Evolutionary conservation across 2,888 invertebrate species (phyloP), one percentile per base, ranked within the genome.

Genomic region (Drosophila paracracens): DNA sequence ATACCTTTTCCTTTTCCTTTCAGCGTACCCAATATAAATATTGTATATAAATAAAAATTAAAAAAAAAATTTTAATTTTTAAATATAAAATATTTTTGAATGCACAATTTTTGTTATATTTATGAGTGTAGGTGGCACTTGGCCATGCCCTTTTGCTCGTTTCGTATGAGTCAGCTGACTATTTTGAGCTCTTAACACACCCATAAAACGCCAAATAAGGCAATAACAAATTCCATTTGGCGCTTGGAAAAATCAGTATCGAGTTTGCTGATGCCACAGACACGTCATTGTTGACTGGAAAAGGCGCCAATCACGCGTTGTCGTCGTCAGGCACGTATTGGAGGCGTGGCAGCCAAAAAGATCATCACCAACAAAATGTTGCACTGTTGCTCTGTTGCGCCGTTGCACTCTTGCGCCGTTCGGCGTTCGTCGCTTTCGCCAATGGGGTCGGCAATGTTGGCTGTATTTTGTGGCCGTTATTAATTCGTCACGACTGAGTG

Each of bases 401-500:
- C 16, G 62, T 38, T 53, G 65, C 53, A 27, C 43, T 25, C 27
- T 13, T 58, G 51, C 52, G 40, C 29, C 18, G 40, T 21, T 56
- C 11, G 36, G 18, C 11, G 40, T 21, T 60, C 29, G 29, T 38
- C 74, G 88, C 83, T 85, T 83, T 89, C 80, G 88, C 90, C 76
- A 57, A 57, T 48, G 71, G 68, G 83, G 82, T 79, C 85, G 73
- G 57, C 52, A 43, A 51, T 36, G 52, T 31, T 65, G 70, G 52
- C 59, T 60, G 62, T 66, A 53, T 69, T 77, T 72, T 48, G 74
- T 67, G 52, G 64, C 79, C 82, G 81, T 88, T 86, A 85, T 86
- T 82, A 88, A 83, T 90, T 90, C 86, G 86, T 87, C 88, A 90
- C 90, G 90, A 90, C 64, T 88, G 83, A 90, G 67, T 90, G 90